phyloP scores from a whole-genome alignment of 2,113 vertebrate species.

The Aptenodytes forsteri region DNA sequence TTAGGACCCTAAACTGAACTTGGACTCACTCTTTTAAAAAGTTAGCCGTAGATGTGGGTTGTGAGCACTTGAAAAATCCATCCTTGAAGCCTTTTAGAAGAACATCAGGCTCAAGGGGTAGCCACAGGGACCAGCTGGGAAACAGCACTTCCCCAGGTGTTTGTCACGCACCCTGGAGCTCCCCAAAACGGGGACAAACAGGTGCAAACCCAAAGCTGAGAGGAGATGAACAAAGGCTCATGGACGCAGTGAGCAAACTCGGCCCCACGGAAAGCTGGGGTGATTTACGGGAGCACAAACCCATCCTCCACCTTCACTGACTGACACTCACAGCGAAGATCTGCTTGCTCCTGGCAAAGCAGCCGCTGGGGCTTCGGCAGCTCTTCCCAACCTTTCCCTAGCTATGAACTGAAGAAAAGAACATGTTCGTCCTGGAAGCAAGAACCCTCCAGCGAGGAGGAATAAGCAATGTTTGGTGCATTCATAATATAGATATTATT shows the following conservation, averaged over 20 bases:
- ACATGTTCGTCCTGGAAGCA: not conserved
- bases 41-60: not conserved
- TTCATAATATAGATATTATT: slow-evolving; percentile 60
- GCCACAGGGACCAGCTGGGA: not conserved
- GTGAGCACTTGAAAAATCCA: not conserved
- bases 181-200: not conserved
- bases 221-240: not conserved
- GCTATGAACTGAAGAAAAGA: not conserved
- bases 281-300: not conserved
- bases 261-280: not conserved
- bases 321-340: not conserved
- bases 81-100: not conserved
- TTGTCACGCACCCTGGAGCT: not conserved
- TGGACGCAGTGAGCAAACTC: fast-evolving
- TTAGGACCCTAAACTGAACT: not conserved
- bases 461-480: not conserved
- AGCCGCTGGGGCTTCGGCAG: not conserved
- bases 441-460: not conserved
- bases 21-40: not conserved
- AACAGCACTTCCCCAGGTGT: not conserved
- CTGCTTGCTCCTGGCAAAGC: not conserved
- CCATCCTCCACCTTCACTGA: not conserved
- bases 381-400: not conserved
- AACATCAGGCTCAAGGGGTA: fast-evolving
- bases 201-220: not conserved